Evolutionary conservation across 1,140 invertebrate genomes (phyloP).

Genomic region (Probaryconus sp.): DNA sequence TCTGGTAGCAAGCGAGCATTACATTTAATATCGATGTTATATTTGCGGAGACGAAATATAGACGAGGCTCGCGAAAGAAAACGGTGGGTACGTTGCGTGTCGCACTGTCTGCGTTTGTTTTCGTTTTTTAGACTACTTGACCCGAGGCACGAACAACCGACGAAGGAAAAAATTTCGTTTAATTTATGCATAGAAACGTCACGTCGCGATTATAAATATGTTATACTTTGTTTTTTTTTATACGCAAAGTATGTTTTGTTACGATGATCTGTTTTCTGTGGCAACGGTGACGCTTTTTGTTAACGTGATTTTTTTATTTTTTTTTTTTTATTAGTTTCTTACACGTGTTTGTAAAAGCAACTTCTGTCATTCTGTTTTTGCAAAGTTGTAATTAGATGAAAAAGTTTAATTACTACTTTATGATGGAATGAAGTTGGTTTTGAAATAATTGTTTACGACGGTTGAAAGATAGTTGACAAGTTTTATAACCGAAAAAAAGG

Average conservation of each 20-base stretch:
- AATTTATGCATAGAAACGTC: constrained; percentile 42
- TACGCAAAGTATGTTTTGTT: background rate
- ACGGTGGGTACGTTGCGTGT: background rate
- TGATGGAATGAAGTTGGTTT: too few relatives aligned
- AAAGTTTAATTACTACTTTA: too few relatives aligned
- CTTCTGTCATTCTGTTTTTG: too few relatives aligned
- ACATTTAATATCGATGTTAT: constrained; percentile 14
- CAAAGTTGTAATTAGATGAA: too few relatives aligned
- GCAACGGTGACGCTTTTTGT: too few relatives aligned
- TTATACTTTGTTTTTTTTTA: constrained; percentile 6
- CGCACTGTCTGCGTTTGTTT: background rate
- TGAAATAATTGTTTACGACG: too few relatives aligned
- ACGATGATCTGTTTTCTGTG: constrained; percentile 1
- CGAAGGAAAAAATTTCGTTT: constrained; percentile 19
- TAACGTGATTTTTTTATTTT: too few relatives aligned
- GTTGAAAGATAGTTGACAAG: too few relatives aligned
- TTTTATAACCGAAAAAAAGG: too few relatives aligned
- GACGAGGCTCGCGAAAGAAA: background rate
- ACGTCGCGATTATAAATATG: constrained; percentile 14
- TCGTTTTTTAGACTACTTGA: constrained; percentile 8
- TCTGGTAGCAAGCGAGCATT: constrained; percentile 1
- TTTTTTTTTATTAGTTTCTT: too few relatives aligned
- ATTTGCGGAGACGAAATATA: background rate
- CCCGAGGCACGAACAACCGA: constrained; percentile 13
- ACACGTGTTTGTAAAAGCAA: too few relatives aligned